Evolutionary conservation across 2,113 vertebrate species (phyloP).

Genomic region (Peromyscus maniculatus): DNA sequence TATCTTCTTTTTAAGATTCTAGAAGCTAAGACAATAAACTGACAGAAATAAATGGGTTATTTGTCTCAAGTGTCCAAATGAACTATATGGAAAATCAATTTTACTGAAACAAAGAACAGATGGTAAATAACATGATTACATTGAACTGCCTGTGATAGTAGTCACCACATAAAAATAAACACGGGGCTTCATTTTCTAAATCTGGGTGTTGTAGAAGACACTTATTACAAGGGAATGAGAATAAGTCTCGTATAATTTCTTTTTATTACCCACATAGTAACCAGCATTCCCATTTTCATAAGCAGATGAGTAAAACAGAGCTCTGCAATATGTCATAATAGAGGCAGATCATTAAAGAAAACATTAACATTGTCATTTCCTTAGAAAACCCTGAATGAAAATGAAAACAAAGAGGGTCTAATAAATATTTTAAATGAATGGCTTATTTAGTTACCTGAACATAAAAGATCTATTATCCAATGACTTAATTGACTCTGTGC

Average conservation of each 20-base stretch:
- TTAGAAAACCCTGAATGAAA: slow-evolving; percentile 71
- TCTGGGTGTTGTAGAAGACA: slow-evolving; percentile 61
- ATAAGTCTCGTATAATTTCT: slow-evolving; percentile 63
- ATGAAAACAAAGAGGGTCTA: slow-evolving; percentile 76
- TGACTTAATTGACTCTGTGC: slow-evolving; percentile 57
- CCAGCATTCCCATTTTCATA: slow-evolving; percentile 53
- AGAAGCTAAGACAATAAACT: slow-evolving; percentile 79
- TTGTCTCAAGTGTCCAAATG: slow-evolving; percentile 85
- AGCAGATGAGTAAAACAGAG: slow-evolving; percentile 69
- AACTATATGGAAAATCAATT: slow-evolving; percentile 85
- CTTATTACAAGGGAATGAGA: slow-evolving; percentile 71
- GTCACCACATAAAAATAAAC: slow-evolving; percentile 81
- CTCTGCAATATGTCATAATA: slow-evolving; percentile 48
- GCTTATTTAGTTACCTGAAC: slow-evolving; percentile 69
- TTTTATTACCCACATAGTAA: slow-evolving; percentile 76
- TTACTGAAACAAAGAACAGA: slow-evolving; percentile 86
- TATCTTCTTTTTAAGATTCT: slow-evolving; percentile 79
- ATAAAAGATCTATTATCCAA: slow-evolving; percentile 76
- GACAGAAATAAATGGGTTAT: slow-evolving; percentile 85
- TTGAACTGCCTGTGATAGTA: slow-evolving; percentile 80
- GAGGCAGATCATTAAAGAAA: slow-evolving; percentile 68
- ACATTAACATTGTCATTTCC: slow-evolving; percentile 52
- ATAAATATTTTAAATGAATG: slow-evolving; percentile 82
- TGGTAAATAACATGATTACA: slow-evolving; percentile 86
- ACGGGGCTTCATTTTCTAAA: slow-evolving; percentile 76